Conservation (phyloP, 2,113 vertebrate genomes). For the Bungarus multicinctus region DNA sequence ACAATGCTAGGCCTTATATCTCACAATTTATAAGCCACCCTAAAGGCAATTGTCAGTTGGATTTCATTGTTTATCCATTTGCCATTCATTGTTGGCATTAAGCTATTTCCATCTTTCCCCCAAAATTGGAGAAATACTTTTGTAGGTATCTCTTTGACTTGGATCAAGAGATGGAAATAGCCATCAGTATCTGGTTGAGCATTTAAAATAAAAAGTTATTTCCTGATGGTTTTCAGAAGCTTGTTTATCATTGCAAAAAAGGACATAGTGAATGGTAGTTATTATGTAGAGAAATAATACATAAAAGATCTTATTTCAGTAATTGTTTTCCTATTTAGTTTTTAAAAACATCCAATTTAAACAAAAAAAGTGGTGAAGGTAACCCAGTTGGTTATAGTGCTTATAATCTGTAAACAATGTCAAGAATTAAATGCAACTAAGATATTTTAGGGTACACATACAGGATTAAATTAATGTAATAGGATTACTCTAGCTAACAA, state of each 20-base stretch:
- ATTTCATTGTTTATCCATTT: neutral
- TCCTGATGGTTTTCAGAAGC: neutral
- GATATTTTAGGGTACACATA: neutral
- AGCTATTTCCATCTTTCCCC: neutral
- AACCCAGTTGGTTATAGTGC: too few species aligned
- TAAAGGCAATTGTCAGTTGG: neutral
- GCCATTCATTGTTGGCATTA: neutral
- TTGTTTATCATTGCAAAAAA: neutral
- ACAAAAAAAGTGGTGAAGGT: neutral
- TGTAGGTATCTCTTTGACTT: neutral
- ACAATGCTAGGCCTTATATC: neutral
- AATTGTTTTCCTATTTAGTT: neutral
- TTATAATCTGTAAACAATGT: neutral
- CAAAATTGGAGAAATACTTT: neutral
- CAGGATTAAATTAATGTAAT: neutral
- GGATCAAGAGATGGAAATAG: neutral
- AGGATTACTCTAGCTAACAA: neutral
- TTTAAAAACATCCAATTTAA: neutral
- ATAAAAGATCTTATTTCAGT: neutral
- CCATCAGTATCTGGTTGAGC: neutral
- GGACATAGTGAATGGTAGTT: neutral
- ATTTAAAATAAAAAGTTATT: neutral
- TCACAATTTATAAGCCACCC: neutral
- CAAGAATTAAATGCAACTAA: neutral
- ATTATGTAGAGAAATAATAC: neutral